These are phyloP conservation scores for Noctua pronuba DNA, from an alignment of 2,888 invertebrate species.

Conservation along the genomic window DNA sequence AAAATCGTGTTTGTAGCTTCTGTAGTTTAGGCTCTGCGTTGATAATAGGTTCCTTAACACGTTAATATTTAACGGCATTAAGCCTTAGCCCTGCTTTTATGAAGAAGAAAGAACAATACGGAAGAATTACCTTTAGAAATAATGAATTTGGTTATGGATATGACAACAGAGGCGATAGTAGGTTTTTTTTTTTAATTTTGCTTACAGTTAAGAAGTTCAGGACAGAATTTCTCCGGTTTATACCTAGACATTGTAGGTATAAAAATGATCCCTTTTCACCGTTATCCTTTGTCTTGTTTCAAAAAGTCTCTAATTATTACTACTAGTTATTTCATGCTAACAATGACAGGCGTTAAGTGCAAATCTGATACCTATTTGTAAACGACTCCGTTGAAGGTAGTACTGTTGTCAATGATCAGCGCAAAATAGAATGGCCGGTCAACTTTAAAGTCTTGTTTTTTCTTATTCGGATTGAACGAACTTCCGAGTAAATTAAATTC, in stretches of 20 bases:
- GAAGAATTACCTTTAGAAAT: no score
- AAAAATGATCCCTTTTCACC: neutral
- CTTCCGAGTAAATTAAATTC: neutral
- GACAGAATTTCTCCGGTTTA: neutral
- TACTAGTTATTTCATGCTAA: neutral
- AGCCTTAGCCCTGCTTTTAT: no score
- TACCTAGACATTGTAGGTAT: neutral
- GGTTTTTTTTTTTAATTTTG: no score
- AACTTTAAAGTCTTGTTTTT: conserved; percentile 53
- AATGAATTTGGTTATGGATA: neutral
- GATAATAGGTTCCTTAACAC: no score
- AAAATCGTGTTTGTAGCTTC: no score
- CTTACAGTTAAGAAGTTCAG: neutral
- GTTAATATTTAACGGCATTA: no score
- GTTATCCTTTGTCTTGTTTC: neutral
- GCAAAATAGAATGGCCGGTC: conserved; percentile 70
- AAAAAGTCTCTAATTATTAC: neutral
- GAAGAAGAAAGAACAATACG: no score
- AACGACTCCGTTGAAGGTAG: conserved; percentile 54
- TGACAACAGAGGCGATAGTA: neutral
- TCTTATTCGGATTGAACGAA: no score
- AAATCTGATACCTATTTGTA: conserved; percentile 24
- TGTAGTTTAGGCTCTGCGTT: no score
- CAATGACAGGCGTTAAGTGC: neutral
- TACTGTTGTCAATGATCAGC: conserved; percentile 45